Conservation (phyloP, 2,113 vertebrate genomes). For the Meles meles region DNA sequence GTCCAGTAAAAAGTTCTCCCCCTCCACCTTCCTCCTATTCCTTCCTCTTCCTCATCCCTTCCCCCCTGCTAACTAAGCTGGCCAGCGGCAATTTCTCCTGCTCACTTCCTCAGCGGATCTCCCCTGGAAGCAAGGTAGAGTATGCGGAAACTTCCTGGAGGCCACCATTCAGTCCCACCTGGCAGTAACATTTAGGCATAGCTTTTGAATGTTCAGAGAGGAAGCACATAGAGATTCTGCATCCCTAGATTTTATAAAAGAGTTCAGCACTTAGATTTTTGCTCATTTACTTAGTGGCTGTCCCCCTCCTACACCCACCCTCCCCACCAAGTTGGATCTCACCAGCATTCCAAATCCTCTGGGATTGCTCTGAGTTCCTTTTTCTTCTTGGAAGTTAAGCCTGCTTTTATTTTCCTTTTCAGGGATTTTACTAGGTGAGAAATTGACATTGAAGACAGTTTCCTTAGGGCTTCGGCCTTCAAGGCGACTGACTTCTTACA, state of each 20-base stretch:
- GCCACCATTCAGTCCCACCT: background rate
- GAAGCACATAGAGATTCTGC: background rate
- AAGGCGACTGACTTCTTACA: slow-evolving; percentile 49
- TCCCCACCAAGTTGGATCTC: background rate
- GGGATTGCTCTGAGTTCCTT: background rate
- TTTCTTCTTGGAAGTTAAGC: slow-evolving; percentile 7
- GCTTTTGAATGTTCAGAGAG: background rate
- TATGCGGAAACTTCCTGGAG: background rate
- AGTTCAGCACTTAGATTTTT: background rate
- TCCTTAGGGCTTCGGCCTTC: slow-evolving; percentile 29
- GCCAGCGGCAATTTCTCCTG: background rate
- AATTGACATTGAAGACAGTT: slow-evolving; percentile 19
- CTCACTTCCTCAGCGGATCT: background rate
- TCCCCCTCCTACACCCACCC: background rate
- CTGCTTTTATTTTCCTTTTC: slow-evolving; percentile 36
- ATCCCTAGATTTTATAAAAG: background rate
- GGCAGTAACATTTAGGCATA: background rate
- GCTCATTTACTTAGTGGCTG: slow-evolving; percentile 11
- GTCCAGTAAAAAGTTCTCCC: background rate
- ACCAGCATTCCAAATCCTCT: background rate
- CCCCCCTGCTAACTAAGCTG: background rate
- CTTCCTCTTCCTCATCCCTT: background rate
- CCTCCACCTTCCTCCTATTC: fast-evolving
- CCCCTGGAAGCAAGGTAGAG: background rate
- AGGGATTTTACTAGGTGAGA: slow-evolving; percentile 46